Evolutionary conservation across 1,140 invertebrate species (phyloP).

Genomic region (Dinothrombium tinctorium): DNA sequence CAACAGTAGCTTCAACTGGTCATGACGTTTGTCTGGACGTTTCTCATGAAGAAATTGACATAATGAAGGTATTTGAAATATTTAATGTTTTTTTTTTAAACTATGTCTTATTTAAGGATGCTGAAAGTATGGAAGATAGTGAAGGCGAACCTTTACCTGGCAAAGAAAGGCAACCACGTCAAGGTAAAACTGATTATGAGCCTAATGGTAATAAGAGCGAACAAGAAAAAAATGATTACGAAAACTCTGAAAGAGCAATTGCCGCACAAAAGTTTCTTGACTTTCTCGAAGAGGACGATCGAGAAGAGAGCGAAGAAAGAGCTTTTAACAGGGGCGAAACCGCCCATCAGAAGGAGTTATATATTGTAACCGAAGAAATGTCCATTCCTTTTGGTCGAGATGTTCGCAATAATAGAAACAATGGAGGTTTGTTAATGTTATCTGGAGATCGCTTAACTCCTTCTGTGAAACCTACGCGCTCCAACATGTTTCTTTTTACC

Average conservation of each 20-base stretch:
- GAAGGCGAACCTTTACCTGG: slow-evolving; percentile 16
- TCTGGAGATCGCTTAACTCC: background rate
- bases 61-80: slow-evolving; percentile 32
- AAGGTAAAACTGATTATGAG: background rate
- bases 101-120: slow-evolving; percentile 25
- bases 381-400: slow-evolving; percentile 4
- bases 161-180: background rate
- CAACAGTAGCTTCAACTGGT: slow-evolving; percentile 18
- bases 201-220: background rate
- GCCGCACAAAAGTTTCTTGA: slow-evolving; percentile 8
- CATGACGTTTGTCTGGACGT: slow-evolving; percentile 35
- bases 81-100: slow-evolving; percentile 1
- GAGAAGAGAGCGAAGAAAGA: slow-evolving; percentile 8
- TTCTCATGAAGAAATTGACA: slow-evolving; percentile 39
- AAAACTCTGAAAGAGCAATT: background rate
- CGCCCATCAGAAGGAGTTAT: slow-evolving; percentile 7
- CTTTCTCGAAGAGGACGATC: slow-evolving; percentile 10
- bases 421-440: background rate
- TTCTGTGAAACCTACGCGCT: background rate
- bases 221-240: slow-evolving; percentile 1
- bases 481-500: slow-evolving; percentile 2
- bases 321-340: slow-evolving; percentile 6
- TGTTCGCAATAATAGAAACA: no score
- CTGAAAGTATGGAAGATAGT: slow-evolving; percentile 34
- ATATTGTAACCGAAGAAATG: slow-evolving; percentile 9